These are phyloP conservation scores for Scomber scombrus DNA, from an alignment of 2,113 vertebrate species.

Conservation along the genomic window DNA sequence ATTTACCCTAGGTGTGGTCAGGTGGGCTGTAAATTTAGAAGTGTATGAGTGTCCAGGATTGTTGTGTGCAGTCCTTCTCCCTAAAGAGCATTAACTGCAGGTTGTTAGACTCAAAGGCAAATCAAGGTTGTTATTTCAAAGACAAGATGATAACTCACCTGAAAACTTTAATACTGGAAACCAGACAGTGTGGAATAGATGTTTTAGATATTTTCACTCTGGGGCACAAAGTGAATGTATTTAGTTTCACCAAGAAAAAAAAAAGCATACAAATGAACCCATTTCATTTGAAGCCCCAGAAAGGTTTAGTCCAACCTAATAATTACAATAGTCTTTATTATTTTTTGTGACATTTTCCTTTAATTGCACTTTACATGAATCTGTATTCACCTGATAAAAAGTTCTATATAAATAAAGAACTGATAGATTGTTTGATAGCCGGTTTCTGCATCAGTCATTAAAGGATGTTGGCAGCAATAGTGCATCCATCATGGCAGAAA, in stretches of 20 bases:
- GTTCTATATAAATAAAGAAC: no score
- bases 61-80: not conserved
- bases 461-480: constrained; percentile 1
- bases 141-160: constrained; percentile 25
- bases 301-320: no score
- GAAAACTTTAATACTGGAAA: not conserved
- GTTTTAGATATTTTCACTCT: not conserved
- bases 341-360: not conserved
- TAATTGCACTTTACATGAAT: not conserved
- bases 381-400: no score
- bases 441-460: constrained; percentile 13
- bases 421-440: constrained; percentile 5
- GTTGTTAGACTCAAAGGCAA: constrained; percentile 40
- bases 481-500: constrained; percentile 5
- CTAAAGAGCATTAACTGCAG: constrained; percentile 23
- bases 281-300: no score
- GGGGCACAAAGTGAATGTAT: not conserved
- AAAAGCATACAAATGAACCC: no score
- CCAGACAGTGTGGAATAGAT: not conserved
- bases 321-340: no score
- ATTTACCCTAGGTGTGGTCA: constrained; percentile 41
- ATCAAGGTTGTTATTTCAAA: constrained; percentile 38
- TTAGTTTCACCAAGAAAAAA: not conserved
- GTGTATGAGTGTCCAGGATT: not conserved
- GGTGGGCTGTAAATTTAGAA: constrained; percentile 20